These are phyloP conservation scores for Caerostris darwini DNA, from an alignment of 1,140 invertebrate species.

Conservation along the genomic window DNA sequence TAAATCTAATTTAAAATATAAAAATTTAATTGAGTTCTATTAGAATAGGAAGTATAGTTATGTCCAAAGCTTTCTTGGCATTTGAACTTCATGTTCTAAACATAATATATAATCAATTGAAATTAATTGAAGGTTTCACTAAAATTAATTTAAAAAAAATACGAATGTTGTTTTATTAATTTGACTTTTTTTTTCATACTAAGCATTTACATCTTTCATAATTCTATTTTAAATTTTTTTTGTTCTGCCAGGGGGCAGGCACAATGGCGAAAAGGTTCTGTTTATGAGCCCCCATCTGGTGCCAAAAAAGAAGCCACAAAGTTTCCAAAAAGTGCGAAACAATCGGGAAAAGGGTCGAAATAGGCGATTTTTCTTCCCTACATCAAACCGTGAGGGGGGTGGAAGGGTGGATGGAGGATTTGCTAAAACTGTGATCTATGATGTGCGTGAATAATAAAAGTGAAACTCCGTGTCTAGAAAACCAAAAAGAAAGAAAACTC, in stretches of 20 bases:
- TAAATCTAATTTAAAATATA: too few relatives aligned
- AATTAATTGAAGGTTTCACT: too few relatives aligned
- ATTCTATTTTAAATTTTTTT: too few relatives aligned
- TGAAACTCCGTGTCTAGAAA: slow-evolving; percentile 48
- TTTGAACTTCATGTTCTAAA: too few relatives aligned
- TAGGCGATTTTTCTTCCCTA: not conserved
- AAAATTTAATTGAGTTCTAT: too few relatives aligned
- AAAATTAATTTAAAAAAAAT: too few relatives aligned
- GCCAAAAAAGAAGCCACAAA: slow-evolving; percentile 5
- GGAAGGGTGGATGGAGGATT: not conserved
- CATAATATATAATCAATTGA: too few relatives aligned
- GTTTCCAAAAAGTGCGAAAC: slow-evolving; percentile 41
- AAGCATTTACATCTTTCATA: too few relatives aligned
- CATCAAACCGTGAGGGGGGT: not conserved
- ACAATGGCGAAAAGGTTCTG: not conserved
- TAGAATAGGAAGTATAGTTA: too few relatives aligned
- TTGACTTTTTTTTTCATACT: too few relatives aligned
- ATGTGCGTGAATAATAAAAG: slow-evolving; percentile 74
- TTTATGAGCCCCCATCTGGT: not conserved
- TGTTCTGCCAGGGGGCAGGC: not conserved
- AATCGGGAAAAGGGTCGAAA: slow-evolving; percentile 18
- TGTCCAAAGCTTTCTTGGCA: too few relatives aligned
- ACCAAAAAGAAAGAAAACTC: not conserved
- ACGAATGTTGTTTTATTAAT: too few relatives aligned
- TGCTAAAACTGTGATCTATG: slow-evolving; percentile 68